phyloP scores from a whole-genome alignment of 2,797 vertebrate species.

The Neosilurus hyrtlii region DNA sequence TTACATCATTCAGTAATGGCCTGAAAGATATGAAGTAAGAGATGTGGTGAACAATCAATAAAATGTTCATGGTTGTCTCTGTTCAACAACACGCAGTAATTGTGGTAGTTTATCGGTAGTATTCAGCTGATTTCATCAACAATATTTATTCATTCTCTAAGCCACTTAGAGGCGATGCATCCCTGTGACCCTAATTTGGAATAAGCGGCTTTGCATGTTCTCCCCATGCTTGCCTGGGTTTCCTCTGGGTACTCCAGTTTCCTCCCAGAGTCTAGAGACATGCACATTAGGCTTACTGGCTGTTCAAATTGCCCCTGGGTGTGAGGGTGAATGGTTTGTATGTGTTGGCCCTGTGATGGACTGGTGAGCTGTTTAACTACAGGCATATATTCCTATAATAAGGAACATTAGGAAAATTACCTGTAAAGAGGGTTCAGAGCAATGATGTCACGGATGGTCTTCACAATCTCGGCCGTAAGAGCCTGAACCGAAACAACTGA shows the following conservation, averaged over 20 bases:
- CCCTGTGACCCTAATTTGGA: too few relatives aligned
- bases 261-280: too few relatives aligned
- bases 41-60: neutral
- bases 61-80: neutral
- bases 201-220: too few relatives aligned
- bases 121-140: neutral
- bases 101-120: neutral
- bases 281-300: too few relatives aligned
- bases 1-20: neutral
- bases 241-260: too few relatives aligned
- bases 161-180: too few relatives aligned
- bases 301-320: too few relatives aligned
- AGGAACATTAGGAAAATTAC: constrained; percentile 59
- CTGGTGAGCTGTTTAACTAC: neutral
- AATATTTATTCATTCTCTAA: too few relatives aligned
- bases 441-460: constrained; percentile 98
- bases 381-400: neutral
- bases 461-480: constrained; percentile 95
- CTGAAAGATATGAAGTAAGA: neutral
- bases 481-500: constrained; percentile 67
- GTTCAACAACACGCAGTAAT: neutral
- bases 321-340: too few relatives aligned
- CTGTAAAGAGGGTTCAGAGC: constrained; percentile 95
- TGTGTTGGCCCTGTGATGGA: too few relatives aligned
- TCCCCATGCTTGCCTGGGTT: too few relatives aligned